Conservation (phyloP, 2,888 invertebrate species). For the Ganaspis brasiliensis region DNA sequence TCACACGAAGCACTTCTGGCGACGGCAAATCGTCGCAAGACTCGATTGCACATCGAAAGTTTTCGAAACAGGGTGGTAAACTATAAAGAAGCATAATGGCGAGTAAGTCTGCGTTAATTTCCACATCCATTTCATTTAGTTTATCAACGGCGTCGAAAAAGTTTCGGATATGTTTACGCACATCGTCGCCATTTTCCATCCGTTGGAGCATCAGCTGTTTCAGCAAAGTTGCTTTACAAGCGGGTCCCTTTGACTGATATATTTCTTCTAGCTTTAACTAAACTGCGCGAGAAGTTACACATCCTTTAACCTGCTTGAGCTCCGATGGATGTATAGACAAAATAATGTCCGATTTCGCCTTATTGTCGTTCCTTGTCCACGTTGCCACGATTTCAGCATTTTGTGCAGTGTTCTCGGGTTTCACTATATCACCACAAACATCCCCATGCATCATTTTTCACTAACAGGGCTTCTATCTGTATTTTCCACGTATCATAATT, state of each 20-base stretch:
- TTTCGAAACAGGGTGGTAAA: neutral
- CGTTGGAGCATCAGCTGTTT: neutral
- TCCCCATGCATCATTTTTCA: neutral
- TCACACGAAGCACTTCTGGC: neutral
- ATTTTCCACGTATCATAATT: no score
- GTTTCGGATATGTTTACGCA: neutral
- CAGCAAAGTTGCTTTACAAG: neutral
- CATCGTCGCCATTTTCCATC: neutral
- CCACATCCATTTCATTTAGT: neutral
- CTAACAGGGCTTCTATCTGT: neutral
- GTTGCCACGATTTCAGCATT: neutral
- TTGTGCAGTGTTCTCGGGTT: neutral
- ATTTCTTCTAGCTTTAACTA: slow-evolving; percentile 18
- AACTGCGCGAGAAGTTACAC: slow-evolving; percentile 25
- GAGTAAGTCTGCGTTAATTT: neutral
- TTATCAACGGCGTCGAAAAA: neutral
- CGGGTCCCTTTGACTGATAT: neutral
- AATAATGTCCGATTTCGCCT: slow-evolving; percentile 46
- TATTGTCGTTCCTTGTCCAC: slow-evolving; percentile 43
- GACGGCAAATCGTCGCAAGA: neutral
- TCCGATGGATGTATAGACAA: slow-evolving; percentile 43
- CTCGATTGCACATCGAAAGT: neutral
- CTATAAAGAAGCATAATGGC: neutral
- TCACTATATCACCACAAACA: neutral
- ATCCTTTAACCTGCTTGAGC: slow-evolving; percentile 33